A percentile compares a stretch with the other conserved stretches of the same genome.
Conservation (phyloP, 2,797 vertebrate genomes). For the Malurus leucopterus region DNA sequence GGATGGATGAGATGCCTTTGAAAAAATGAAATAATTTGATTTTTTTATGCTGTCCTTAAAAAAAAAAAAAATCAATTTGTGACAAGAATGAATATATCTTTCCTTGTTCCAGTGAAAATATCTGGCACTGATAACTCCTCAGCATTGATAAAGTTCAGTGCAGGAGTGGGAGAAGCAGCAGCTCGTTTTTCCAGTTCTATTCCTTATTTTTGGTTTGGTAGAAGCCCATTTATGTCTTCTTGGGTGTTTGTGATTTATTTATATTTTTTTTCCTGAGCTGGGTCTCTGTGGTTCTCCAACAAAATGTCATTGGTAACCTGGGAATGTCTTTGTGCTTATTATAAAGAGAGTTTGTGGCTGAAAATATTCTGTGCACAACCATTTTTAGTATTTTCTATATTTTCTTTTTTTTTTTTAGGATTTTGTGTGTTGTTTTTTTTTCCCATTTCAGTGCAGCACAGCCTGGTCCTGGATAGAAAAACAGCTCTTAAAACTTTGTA, state of each 20-base stretch:
- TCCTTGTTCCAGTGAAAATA: neutral
- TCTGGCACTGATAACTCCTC: neutral
- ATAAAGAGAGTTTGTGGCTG: neutral
- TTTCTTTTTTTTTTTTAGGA: neutral
- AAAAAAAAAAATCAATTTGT: neutral
- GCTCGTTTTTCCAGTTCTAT: neutral
- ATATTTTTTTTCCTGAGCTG: neutral
- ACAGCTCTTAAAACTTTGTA: rapidly evolving
- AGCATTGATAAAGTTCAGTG: neutral
- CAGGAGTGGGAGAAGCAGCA: rapidly evolving
- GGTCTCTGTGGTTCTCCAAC: neutral
- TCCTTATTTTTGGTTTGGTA: neutral
- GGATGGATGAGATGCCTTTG: neutral
- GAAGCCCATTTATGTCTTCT: neutral
- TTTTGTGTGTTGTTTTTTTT: neutral
- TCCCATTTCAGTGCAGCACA: neutral
- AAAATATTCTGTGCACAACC: rapidly evolving
- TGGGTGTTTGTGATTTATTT: rapidly evolving
- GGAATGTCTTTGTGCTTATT: too few relatives aligned
- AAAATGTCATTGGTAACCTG: neutral
- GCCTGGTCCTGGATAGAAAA: neutral
- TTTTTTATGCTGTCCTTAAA: neutral
- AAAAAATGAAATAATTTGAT: neutral
- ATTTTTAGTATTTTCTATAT: neutral
- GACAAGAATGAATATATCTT: neutral